Conservation (phyloP, 2,113 vertebrate species). For the Prochilodus magdalenae region DNA sequence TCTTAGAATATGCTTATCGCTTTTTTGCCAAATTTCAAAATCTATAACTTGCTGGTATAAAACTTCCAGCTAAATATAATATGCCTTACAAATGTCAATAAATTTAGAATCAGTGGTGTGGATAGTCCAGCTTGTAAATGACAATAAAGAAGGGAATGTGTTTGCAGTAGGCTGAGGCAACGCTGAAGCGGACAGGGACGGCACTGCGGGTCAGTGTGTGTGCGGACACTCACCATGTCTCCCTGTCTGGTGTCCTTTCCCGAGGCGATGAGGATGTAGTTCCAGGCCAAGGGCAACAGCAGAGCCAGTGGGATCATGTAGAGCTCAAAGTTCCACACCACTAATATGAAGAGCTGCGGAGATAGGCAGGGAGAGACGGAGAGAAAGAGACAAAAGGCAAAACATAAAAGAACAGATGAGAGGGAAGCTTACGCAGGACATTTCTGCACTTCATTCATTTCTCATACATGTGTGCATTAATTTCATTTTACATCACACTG, state of each 20-base stretch:
- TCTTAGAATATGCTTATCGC: no score
- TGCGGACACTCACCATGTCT: conserved; percentile 89
- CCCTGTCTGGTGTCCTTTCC: conserved; percentile 92
- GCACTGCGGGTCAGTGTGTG: background rate
- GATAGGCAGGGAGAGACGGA: conserved; percentile 35
- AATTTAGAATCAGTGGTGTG: background rate
- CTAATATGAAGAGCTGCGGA: conserved; percentile 88
- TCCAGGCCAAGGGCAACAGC: conserved; percentile 90
- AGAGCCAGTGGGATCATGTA: conserved; percentile 95
- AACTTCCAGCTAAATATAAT: no score
- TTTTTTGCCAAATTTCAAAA: no score
- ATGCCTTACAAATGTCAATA: background rate
- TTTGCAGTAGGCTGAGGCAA: background rate
- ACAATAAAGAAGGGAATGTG: background rate
- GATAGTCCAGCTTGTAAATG: background rate
- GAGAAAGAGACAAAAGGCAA: conserved; percentile 32
- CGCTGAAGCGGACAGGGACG: background rate
- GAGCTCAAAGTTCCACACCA: conserved; percentile 99
- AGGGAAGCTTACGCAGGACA: background rate
- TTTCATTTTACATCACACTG: background rate
- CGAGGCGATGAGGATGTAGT: conserved; percentile 91
- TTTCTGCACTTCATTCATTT: background rate
- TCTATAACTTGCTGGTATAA: no score
- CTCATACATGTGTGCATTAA: background rate
- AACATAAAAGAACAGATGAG: background rate